Conservation (phyloP, 2,888 invertebrate genomes). For the Agriotes lineatus region DNA sequence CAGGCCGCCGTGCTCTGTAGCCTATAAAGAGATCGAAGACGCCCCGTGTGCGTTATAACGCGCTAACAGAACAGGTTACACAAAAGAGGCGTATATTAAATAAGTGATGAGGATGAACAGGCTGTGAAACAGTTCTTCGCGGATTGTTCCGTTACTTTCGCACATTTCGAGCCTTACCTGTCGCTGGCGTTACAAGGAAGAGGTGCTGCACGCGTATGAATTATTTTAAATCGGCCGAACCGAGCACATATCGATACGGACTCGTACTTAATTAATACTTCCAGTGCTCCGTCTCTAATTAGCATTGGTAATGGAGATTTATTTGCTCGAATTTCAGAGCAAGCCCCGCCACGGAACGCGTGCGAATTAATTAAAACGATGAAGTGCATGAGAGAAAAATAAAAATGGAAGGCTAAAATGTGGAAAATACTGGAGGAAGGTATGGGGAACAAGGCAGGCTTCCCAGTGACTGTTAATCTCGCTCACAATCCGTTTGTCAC, state of each 20-base stretch:
- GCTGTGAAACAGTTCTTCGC: conserved; percentile 5
- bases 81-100: conserved; percentile 17
- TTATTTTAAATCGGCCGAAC: background rate
- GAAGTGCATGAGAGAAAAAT: too few species aligned
- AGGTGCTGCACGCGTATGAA: background rate
- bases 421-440: too few species aligned
- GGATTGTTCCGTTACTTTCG: background rate
- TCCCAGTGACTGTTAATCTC: too few species aligned
- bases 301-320: too few species aligned
- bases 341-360: too few species aligned
- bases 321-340: too few species aligned
- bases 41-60: conserved; percentile 4
- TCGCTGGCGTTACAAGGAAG: conserved; percentile 7
- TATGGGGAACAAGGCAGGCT: too few species aligned
- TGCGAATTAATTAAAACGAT: too few species aligned
- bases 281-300: background rate
- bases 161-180: conserved; percentile 16
- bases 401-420: too few species aligned
- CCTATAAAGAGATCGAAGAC: background rate
- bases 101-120: conserved; percentile 17
- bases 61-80: conserved; percentile 1
- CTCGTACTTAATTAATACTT: background rate
- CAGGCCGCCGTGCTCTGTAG: background rate
- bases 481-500: too few species aligned
- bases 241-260: background rate